Evolutionary conservation across 2,113 vertebrate genomes (phyloP), one percentile per base, ranked within the genome.

Genomic region (Patagioenas fasciata): DNA sequence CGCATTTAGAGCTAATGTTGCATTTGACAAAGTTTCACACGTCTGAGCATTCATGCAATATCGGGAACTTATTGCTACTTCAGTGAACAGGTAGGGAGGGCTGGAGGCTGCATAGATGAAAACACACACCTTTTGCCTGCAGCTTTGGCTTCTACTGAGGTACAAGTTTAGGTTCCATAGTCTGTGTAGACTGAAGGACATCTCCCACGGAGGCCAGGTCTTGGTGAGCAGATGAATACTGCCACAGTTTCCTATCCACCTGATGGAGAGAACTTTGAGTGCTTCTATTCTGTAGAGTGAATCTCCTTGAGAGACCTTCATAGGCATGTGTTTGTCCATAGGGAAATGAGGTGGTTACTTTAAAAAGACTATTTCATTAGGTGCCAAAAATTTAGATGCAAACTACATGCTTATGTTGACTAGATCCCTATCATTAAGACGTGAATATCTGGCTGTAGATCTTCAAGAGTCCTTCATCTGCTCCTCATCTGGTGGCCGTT

Each of bases 311-410:
- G 67, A 90, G n/a, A 62, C 44, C 40, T 85, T 85, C 62, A 93
- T 80, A 96, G 74, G 32, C 65, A 48, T n/a, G 29, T 64, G 40
- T 15, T 72, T 77, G 57, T 91, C 58, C n/a, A 31, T 7, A 75
- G 82, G 54, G 75, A 88, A 93, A 90, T 42, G 10, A 70, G 31
- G 19, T 51, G 64, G 62, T 83, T 91, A 70, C 36, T 85, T 90
- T 24, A 80, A 94, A 91, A 80, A 81, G 50, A 36, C 32, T 94
- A 21, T 75, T 89, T 93, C 54, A 88, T 85, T 69, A 61, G 36
- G n/a, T 85, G 85, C 75, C 85, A 96, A 83, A 93, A 95, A 70
- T 42, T 62, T 36, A 58, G 40, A 88, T 61, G 71, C n/a, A 94
- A 91, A 83, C 48, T 54, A 47, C 4, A 2, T 29, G 40, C 25